These are phyloP conservation scores for Leptura quadrifasciata DNA, from an alignment of 2,888 invertebrate species.

Conservation along the genomic window DNA sequence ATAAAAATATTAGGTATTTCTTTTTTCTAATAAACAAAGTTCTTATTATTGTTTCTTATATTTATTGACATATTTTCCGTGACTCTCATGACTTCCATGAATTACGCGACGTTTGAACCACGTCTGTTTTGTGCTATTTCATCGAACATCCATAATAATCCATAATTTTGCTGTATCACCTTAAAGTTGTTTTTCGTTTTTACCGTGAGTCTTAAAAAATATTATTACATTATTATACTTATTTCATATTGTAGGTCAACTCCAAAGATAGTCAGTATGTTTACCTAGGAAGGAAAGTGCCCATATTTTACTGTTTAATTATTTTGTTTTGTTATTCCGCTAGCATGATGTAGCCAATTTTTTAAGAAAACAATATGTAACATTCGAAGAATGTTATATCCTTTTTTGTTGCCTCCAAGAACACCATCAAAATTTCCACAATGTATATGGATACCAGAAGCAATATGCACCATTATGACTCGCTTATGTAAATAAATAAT, in stretches of 20 bases:
- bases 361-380: not conserved
- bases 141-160: not conserved
- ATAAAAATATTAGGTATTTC: too few relatives aligned
- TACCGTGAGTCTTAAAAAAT: not conserved
- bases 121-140: not conserved
- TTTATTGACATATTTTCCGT: too few relatives aligned
- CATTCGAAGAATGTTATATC: not conserved
- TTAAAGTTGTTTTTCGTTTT: not conserved
- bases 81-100: too few relatives aligned
- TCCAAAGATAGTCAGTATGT: constrained; percentile 1
- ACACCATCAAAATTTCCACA: constrained; percentile 7
- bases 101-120: too few relatives aligned
- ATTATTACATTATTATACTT: not conserved
- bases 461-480: constrained; percentile 1
- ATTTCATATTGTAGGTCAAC: constrained; percentile 3
- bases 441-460: not conserved
- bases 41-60: too few relatives aligned
- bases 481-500: not conserved
- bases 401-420: constrained; percentile 1
- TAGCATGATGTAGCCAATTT: not conserved
- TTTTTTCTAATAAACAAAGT: too few relatives aligned
- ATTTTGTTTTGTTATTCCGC: not conserved
- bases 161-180: not conserved
- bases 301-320: constrained; percentile 1
- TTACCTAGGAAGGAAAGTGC: constrained; percentile 7